phyloP scores from a whole-genome alignment of 2,888 invertebrate genomes.

The Coronaproctus castanopsis region DNA sequence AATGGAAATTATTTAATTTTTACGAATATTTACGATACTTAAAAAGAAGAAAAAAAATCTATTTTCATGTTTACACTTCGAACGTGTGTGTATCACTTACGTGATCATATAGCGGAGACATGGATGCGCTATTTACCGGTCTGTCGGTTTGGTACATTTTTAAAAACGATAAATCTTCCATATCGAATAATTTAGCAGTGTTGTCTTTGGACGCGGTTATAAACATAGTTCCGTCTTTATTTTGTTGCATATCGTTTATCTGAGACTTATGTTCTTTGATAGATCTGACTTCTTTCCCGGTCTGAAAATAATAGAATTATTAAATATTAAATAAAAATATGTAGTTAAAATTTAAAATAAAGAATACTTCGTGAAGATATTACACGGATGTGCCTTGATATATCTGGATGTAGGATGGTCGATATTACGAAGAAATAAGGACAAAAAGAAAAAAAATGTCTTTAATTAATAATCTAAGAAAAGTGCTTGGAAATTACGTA shows the following conservation, averaged over 20 bases:
- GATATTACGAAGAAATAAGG: no score
- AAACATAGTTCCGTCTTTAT: conserved; percentile 82
- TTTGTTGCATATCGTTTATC: conserved; percentile 92
- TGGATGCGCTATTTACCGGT: conserved; percentile 92
- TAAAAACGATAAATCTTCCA: conserved; percentile 59
- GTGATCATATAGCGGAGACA: conserved; percentile 88
- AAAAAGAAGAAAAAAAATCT: no score
- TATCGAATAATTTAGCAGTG: conserved; percentile 86
- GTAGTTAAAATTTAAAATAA: background rate
- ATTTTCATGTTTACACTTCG: no score
- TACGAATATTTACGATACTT: no score
- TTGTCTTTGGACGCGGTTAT: conserved; percentile 93
- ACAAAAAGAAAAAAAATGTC: no score
- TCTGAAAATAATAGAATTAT: conserved; percentile 34
- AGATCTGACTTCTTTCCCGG: conserved; percentile 56
- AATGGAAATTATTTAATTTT: no score
- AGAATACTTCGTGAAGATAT: background rate
- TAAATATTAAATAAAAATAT: conserved; percentile 3
- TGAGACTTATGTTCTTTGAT: conserved; percentile 62
- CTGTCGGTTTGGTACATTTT: conserved; percentile 96
- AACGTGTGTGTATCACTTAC: no score
- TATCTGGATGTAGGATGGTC: no score
- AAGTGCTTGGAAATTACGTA: no score
- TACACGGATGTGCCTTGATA: background rate
- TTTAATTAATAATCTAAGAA: no score